These are phyloP conservation scores for Erebia epiphron DNA, from an alignment of 2,888 invertebrate genomes.

Conservation along the genomic window DNA sequence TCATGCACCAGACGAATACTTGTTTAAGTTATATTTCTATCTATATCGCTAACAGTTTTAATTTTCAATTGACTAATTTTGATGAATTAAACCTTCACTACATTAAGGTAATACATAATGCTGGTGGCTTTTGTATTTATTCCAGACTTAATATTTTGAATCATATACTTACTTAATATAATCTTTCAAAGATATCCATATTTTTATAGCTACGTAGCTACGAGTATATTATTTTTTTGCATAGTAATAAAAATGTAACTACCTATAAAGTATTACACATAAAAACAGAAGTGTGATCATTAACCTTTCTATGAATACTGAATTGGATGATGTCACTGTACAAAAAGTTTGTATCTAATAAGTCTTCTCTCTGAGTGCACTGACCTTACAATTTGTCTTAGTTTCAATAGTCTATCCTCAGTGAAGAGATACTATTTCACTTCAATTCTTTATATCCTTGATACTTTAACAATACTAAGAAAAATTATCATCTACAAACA, in stretches of 20 bases:
- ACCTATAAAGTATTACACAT: background rate
- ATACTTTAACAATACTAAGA: constrained; percentile 8
- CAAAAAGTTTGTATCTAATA: constrained; percentile 14
- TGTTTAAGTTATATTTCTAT: background rate
- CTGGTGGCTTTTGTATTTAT: background rate
- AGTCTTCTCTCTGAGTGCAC: constrained; percentile 18
- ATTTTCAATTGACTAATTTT: constrained; percentile 5
- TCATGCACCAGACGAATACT: background rate
- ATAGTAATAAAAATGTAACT: background rate
- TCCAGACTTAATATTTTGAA: background rate
- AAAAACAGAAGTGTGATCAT: constrained; percentile 11
- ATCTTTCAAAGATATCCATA: background rate
- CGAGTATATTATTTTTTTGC: background rate
- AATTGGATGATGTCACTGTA: constrained; percentile 20
- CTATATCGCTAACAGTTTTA: background rate
- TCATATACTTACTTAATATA: background rate
- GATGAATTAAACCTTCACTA: background rate
- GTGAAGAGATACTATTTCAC: background rate
- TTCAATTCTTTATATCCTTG: constrained; percentile 8
- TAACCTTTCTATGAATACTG: constrained; percentile 21
- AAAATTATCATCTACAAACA: background rate
- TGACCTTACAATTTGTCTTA: constrained; percentile 25
- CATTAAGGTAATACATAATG: background rate
- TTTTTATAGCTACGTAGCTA: background rate
- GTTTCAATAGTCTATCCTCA: constrained; percentile 2